Conservation (phyloP, 2,888 invertebrate genomes). For the Melanotus villosus region DNA sequence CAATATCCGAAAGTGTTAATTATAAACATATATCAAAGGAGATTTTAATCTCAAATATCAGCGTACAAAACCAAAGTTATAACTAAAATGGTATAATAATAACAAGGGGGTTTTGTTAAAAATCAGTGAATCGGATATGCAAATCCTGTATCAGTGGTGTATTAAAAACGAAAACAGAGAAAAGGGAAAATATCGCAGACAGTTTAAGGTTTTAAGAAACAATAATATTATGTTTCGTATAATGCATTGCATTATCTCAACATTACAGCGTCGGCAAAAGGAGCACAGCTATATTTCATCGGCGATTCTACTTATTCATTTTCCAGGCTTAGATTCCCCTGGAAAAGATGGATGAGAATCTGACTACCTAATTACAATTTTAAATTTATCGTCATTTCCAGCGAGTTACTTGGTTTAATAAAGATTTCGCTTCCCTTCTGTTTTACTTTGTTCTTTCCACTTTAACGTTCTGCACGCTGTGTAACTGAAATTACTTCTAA, state of each 20-base stretch:
- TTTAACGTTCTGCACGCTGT: slow-evolving; percentile 40
- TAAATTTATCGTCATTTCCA: slow-evolving; percentile 57
- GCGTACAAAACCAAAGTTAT: not conserved
- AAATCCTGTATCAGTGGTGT: slow-evolving; percentile 51
- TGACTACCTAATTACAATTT: slow-evolving; percentile 63
- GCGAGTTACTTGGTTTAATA: slow-evolving; percentile 53
- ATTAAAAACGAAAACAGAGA: slow-evolving; percentile 55
- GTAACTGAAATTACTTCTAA: no score
- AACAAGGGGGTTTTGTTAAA: not conserved
- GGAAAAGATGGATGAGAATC: slow-evolving; percentile 45
- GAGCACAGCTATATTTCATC: slow-evolving; percentile 60
- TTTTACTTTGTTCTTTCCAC: slow-evolving; percentile 51
- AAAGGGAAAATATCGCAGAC: slow-evolving; percentile 52
- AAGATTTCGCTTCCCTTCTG: slow-evolving; percentile 50
- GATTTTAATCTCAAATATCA: no score
- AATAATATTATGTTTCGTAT: slow-evolving; percentile 69
- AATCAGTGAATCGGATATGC: slow-evolving; percentile 30
- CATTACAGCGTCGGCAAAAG: slow-evolving; percentile 60
- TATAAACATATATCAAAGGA: no score
- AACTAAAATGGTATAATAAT: not conserved
- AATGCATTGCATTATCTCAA: slow-evolving; percentile 67
- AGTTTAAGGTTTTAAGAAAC: slow-evolving; percentile 68
- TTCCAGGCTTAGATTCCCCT: slow-evolving; percentile 54
- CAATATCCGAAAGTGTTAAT: no score
- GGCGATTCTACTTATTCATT: slow-evolving; percentile 54